Evolutionary conservation across 2,888 invertebrate species (phyloP).

Genomic region (Metalampra italica): DNA sequence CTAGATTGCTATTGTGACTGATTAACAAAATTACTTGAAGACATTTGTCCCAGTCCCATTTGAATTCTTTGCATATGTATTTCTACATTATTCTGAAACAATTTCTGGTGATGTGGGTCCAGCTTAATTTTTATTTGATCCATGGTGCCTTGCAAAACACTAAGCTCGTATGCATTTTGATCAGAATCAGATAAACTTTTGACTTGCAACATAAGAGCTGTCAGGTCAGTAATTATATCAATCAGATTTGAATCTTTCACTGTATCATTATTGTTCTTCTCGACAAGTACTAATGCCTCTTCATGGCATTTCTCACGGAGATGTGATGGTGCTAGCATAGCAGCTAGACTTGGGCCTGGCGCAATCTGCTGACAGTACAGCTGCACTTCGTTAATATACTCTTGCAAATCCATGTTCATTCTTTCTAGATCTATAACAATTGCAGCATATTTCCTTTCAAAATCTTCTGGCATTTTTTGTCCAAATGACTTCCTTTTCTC

Average conservation of each 20-base stretch:
- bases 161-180: constrained; percentile 93
- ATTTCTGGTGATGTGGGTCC: constrained; percentile 84
- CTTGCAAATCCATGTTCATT: constrained; percentile 92
- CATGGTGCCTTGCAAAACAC: constrained; percentile 93
- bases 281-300: constrained; percentile 89
- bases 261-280: constrained; percentile 81
- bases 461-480: constrained; percentile 89
- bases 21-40: constrained; percentile 44
- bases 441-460: constrained; percentile 93
- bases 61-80: constrained; percentile 94
- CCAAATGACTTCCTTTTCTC: constrained; percentile 91
- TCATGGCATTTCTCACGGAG: constrained; percentile 91
- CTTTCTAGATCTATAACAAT: constrained; percentile 93
- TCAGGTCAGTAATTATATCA: constrained; percentile 90
- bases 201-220: constrained; percentile 93
- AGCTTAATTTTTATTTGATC: constrained; percentile 91
- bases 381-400: constrained; percentile 91
- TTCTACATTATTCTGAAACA: constrained; percentile 93
- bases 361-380: constrained; percentile 90
- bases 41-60: constrained; percentile 80
- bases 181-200: constrained; percentile 88
- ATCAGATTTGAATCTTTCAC: constrained; percentile 82
- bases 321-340: constrained; percentile 93
- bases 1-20: not conserved
- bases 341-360: constrained; percentile 90